A percentile compares a stretch with the other conserved stretches of the same genome.
phyloP scores from a whole-genome alignment of 2,113 vertebrate species.

The Diphyllodes magnificus region DNA sequence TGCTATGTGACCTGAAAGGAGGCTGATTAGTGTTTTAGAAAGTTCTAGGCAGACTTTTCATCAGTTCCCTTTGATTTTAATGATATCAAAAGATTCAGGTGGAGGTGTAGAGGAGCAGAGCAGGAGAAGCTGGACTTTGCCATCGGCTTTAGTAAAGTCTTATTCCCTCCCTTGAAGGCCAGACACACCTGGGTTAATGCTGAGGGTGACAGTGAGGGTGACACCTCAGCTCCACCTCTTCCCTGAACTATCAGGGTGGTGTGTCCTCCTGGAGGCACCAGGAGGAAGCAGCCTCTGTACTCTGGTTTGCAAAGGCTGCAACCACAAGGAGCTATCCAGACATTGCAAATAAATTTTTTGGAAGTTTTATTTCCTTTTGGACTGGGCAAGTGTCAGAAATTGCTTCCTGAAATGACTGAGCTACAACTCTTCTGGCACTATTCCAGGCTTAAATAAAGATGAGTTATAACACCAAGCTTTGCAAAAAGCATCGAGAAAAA shows the following conservation, averaged over 20 bases:
- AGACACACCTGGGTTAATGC: background rate
- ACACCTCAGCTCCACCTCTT: background rate
- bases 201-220: background rate
- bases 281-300: background rate
- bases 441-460: constrained; percentile 11
- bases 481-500: background rate
- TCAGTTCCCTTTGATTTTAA: background rate
- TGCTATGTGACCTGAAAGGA: background rate
- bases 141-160: background rate
- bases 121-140: background rate
- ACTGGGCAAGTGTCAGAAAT: background rate
- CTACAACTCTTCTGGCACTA: background rate
- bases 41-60: background rate
- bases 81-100: background rate
- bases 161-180: background rate
- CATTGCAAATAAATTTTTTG: background rate
- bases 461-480: background rate
- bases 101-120: background rate
- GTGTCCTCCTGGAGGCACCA: background rate
- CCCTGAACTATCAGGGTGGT: background rate
- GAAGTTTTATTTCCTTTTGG: background rate
- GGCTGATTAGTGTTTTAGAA: background rate
- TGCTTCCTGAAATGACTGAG: background rate
- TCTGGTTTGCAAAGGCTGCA: background rate
- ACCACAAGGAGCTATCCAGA: background rate